These are phyloP conservation scores for Dicentrarchus labrax DNA, from an alignment of 2,113 vertebrate genomes.

Conservation along the genomic window DNA sequence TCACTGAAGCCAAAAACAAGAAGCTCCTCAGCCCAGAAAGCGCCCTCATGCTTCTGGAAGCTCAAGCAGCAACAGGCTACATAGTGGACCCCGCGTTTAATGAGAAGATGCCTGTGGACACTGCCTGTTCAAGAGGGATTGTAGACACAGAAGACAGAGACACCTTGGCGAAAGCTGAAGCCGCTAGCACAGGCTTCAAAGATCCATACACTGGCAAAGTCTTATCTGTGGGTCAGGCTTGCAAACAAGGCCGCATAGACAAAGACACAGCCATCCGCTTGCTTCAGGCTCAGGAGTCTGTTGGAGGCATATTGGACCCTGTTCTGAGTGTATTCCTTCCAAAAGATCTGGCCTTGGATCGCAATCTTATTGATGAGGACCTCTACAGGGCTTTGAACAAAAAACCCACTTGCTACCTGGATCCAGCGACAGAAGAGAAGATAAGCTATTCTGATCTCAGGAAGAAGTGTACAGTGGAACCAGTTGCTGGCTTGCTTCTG, in stretches of 20 bases:
- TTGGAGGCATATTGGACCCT: conserved; percentile 94
- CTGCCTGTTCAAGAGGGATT: conserved; percentile 92
- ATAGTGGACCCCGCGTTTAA: conserved; percentile 92
- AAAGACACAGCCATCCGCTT: conserved; percentile 89
- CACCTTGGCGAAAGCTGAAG: conserved; percentile 91
- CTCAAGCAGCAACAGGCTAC: conserved; percentile 95
- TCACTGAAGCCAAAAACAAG: conserved; percentile 92
- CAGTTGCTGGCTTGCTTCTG: conserved; percentile 90
- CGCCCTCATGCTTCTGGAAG: conserved; percentile 92
- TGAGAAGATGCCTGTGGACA: conserved; percentile 90
- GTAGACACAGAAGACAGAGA: conserved; percentile 93
- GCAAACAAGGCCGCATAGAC: conserved; percentile 90
- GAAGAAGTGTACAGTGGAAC: conserved; percentile 88
- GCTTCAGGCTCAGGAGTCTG: conserved; percentile 93
- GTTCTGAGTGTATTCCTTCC: conserved; percentile 93
- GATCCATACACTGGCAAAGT: conserved; percentile 94
- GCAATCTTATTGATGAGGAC: conserved; percentile 93
- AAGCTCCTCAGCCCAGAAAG: conserved; percentile 89
- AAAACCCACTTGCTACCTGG: conserved; percentile 90
- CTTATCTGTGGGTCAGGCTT: conserved; percentile 91
- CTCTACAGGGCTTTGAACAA: conserved; percentile 91
- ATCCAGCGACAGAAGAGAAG: conserved; percentile 89
- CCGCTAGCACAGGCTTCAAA: conserved; percentile 93
- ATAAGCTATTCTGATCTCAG: conserved; percentile 90
- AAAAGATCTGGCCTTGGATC: conserved; percentile 91